Percentiles rank a stretch among this genome's conserved stretches.
Evolutionary conservation across 2,888 invertebrate species (phyloP).

Genomic region (Chirona hameri): DNA sequence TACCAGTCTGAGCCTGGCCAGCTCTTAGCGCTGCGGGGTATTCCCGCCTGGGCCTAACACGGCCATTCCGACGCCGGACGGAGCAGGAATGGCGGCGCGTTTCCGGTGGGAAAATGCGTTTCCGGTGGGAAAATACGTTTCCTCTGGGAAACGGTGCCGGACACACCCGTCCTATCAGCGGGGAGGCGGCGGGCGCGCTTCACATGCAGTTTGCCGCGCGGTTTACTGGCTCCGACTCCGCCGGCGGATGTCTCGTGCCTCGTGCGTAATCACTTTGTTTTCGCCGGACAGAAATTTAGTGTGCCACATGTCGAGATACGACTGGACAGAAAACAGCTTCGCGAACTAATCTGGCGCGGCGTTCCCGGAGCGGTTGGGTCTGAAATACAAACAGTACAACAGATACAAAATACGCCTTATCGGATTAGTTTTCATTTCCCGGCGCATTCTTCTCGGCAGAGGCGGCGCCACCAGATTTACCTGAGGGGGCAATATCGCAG

Average conservation of each 20-base stretch:
- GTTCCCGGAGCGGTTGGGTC: background rate
- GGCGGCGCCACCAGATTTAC: too few species aligned
- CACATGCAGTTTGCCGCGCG: background rate
- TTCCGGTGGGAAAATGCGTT: background rate
- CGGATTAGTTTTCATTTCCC: too few species aligned
- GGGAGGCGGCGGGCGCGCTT: background rate
- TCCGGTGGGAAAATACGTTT: background rate
- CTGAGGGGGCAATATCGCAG: too few species aligned
- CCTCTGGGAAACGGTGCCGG: background rate
- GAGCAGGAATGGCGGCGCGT: background rate
- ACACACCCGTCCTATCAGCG: background rate
- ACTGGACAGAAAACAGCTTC: background rate
- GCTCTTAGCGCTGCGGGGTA: background rate
- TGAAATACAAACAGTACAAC: too few species aligned
- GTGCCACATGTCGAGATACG: background rate
- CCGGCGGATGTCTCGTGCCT: background rate
- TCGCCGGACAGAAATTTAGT: background rate
- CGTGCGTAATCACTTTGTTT: background rate
- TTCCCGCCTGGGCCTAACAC: background rate
- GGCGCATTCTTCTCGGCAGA: too few species aligned
- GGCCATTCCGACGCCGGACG: background rate
- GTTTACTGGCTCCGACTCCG: background rate
- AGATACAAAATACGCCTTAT: too few species aligned
- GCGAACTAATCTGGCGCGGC: background rate
- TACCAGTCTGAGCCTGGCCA: too few species aligned